Evolutionary conservation across 92 coral and sea anemone species (phyloP), one percentile per base, ranked within the genome.

Genomic region (Phenganax subtilis): DNA sequence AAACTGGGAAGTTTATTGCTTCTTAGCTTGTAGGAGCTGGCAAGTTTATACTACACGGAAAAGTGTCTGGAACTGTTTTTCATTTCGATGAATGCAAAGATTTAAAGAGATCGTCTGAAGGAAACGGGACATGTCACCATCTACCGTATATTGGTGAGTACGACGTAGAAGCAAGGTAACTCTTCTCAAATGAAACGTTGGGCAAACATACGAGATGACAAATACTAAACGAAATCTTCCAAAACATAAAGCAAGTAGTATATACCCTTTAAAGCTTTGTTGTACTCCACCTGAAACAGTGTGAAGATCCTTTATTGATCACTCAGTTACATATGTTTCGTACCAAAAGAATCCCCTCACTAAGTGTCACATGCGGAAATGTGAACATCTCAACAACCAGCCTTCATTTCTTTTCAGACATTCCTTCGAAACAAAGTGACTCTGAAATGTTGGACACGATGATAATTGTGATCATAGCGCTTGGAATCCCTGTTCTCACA

Each of bases 1-100:
- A 2, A 37, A 68, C 8, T 37, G 37, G 9, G 30, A 14, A 59
- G 54, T 17, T 29, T 71, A 30, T 47, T n/a, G 8, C 51, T 71
- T 51, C 37, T 77, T 47, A 77, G 82, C 27, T 77, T 77, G 71
- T 77, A 10, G 82, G 82, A 55, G 82, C 71, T 30, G 82, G 70
- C 56, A 77, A 58, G 8, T 14, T 17, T 10, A 59, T 77, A 10
- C 55, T 62, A 1, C 17, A 31, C 7, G 56, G 57, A 9, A 47
- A 60, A 60, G 9, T 52, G n/a, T 47, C 71, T 29, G 47, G 55
- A 3, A 12, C 14, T 12, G 6, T 77, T 11, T 77, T 77, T 44
- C 25, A 55, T 58, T 77, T 77, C 17, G 71, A 77, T 12, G 72
- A 29, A 29, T 77, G 82, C 57, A 62, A 31, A 3, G 80, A 75